These are phyloP conservation scores for Temnothorax longispinosus DNA, from an alignment of 1,140 invertebrate species.

Conservation along the genomic window DNA sequence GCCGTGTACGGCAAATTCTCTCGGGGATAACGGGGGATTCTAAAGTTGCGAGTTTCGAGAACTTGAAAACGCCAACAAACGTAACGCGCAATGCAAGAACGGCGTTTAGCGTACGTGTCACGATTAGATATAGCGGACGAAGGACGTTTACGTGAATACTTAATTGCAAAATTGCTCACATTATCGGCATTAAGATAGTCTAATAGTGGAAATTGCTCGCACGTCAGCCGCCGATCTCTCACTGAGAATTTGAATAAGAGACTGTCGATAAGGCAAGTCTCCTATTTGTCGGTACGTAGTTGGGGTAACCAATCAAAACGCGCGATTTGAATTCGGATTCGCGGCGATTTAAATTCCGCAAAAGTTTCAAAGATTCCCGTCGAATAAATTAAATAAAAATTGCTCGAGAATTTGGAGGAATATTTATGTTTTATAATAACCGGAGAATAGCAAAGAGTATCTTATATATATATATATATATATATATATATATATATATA, in stretches of 20 bases:
- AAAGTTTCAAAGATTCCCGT: not conserved
- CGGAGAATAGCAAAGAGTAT: not conserved
- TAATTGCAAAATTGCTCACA: not conserved
- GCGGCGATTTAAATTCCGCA: not conserved
- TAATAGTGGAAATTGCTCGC: not conserved
- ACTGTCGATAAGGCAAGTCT: constrained; percentile 25
- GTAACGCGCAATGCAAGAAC: not conserved
- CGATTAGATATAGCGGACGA: not conserved
- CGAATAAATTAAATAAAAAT: not conserved
- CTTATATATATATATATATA: no score
- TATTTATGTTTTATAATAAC: not conserved
- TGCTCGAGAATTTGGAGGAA: not conserved
- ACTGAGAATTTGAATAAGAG: not conserved
- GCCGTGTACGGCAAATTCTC: not conserved
- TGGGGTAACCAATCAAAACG: not conserved
- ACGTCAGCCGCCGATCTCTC: not conserved
- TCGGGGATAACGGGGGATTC: no score
- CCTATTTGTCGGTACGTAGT: not conserved
- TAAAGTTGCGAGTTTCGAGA: not conserved
- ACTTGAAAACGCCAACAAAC: not conserved
- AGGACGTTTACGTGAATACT: not conserved
- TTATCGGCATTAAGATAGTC: not conserved
- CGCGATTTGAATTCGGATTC: not conserved
- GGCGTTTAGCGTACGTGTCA: no score
- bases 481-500: no score